A percentile compares a stretch with the other conserved stretches of the same genome.
These are phyloP conservation scores for Phragmatobia fuliginosa DNA, from an alignment of 2,888 invertebrate genomes.

Conservation along the genomic window DNA sequence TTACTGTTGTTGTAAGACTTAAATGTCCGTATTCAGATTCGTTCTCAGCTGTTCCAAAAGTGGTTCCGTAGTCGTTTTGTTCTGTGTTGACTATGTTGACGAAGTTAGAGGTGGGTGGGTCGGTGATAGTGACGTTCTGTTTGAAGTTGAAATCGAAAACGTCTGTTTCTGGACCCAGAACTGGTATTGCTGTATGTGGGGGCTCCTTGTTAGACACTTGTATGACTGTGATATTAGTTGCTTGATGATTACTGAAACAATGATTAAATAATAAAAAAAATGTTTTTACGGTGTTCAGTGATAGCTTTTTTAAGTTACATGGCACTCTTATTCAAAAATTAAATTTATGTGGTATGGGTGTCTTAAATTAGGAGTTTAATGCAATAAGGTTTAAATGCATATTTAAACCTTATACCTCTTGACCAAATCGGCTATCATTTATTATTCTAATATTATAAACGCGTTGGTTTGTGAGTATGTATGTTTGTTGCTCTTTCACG, in stretches of 20 bases:
- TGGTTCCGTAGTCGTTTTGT: conserved; percentile 71
- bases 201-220: conserved; percentile 85
- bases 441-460: too few relatives aligned
- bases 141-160: conserved; percentile 77
- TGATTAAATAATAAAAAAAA: neutral
- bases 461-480: too few relatives aligned
- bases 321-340: too few relatives aligned
- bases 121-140: conserved; percentile 51
- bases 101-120: conserved; percentile 58
- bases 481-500: too few relatives aligned
- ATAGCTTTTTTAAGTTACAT: too few relatives aligned
- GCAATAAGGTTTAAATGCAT: too few relatives aligned
- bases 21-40: conserved; percentile 78
- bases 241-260: conserved; percentile 59
- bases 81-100: conserved; percentile 80
- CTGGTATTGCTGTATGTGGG: conserved; percentile 79
- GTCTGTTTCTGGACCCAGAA: conserved; percentile 67
- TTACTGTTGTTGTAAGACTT: conserved; percentile 79
- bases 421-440: too few relatives aligned
- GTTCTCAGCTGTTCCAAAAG: conserved; percentile 56
- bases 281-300: neutral
- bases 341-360: too few relatives aligned
- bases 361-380: too few relatives aligned
- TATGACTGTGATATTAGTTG: conserved; percentile 87
- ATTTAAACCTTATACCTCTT: too few relatives aligned